phyloP scores from a whole-genome alignment of 2,888 invertebrate species.

The Eupithecia vulgata region DNA sequence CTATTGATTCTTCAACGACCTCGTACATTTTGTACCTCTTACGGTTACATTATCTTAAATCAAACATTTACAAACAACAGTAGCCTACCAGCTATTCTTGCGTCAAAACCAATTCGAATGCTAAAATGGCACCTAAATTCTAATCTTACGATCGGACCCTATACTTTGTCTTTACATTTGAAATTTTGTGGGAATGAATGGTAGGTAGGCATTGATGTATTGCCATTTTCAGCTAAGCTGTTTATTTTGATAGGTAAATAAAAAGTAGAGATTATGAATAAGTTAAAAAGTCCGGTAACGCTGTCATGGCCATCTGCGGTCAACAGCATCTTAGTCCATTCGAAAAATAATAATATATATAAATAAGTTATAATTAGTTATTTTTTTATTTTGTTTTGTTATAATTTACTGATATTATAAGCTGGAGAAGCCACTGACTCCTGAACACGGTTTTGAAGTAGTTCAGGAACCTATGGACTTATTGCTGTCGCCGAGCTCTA shows the following conservation, averaged over 20 bases:
- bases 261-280: too few species aligned
- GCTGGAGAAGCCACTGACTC: too few species aligned
- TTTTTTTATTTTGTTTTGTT: too few species aligned
- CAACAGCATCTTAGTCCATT: too few species aligned
- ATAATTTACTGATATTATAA: too few species aligned
- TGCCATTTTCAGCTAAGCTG: not conserved
- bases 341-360: too few species aligned
- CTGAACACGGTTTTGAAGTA: too few species aligned
- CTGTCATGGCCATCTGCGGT: too few species aligned
- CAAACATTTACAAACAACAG: conserved; percentile 3
- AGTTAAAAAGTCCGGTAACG: too few species aligned
- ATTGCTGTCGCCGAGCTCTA: too few species aligned
- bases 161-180: conserved; percentile 21
- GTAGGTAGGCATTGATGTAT: not conserved
- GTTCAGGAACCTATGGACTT: too few species aligned
- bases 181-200: not conserved
- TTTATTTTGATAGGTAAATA: not conserved
- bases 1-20: not conserved
- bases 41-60: not conserved
- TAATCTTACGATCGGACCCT: conserved; percentile 15
- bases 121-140: conserved; percentile 14
- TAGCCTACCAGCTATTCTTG: not conserved
- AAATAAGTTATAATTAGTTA: too few species aligned
- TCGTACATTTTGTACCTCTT: not conserved
- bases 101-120: conserved; percentile 12